phyloP scores from a whole-genome alignment of 2,888 invertebrate species.

The Tenthredo notha region DNA sequence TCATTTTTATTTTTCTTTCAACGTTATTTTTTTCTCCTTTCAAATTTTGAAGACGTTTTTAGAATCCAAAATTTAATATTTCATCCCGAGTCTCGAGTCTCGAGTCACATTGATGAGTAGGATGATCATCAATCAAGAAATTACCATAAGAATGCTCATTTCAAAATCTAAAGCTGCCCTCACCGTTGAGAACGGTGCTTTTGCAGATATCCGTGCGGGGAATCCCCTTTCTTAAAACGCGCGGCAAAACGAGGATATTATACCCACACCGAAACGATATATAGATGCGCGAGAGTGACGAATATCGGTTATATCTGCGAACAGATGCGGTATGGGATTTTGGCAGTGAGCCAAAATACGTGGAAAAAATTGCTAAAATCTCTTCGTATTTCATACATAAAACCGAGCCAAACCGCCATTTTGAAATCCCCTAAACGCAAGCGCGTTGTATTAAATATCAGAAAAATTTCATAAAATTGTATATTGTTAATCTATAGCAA shows the following conservation, averaged over 20 bases:
- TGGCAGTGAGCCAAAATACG: conserved; percentile 20
- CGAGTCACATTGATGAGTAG: not conserved
- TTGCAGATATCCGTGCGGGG: not conserved
- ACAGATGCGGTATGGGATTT: not conserved
- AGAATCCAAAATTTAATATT: not conserved
- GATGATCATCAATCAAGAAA: not conserved
- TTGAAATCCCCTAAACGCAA: not conserved
- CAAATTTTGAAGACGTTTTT: not conserved
- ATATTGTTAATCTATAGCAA: too few relatives aligned
- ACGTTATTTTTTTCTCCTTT: not conserved
- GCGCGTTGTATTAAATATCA: not conserved
- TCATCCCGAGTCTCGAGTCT: not conserved
- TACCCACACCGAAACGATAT: not conserved
- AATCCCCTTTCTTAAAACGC: not conserved
- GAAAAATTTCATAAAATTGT: too few relatives aligned
- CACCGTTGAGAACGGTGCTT: not conserved
- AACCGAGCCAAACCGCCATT: not conserved
- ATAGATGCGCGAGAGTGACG: not conserved
- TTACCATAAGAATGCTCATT: conserved; percentile 27
- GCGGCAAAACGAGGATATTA: not conserved
- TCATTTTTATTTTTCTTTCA: not conserved
- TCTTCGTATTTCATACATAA: not conserved
- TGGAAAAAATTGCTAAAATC: not conserved
- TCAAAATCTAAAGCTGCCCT: not conserved
- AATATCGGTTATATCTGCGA: not conserved